Evolutionary conservation across 1,140 invertebrate genomes (phyloP).

Genomic region (Drosophila sucinea): DNA sequence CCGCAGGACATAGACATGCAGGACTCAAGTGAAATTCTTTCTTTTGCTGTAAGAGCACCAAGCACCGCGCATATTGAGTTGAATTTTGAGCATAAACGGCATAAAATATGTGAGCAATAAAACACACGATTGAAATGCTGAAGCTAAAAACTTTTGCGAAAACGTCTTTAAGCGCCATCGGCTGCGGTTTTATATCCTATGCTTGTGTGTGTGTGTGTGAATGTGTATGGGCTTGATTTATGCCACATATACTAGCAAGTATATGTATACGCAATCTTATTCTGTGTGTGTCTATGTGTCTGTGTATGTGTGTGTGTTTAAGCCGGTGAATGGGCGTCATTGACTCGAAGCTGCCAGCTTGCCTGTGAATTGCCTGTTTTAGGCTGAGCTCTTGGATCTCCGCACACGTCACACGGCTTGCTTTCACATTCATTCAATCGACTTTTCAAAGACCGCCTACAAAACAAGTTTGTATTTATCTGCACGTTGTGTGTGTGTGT

Average conservation of each 20-base stretch:
- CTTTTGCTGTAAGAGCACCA: constrained; percentile 17
- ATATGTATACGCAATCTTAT: constrained; percentile 39
- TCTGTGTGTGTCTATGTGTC: constrained; percentile 37
- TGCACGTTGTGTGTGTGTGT: constrained; percentile 3
- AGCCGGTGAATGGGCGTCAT: constrained; percentile 75
- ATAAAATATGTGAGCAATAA: constrained; percentile 82
- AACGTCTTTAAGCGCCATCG: constrained; percentile 78
- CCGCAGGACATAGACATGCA: constrained; percentile 56
- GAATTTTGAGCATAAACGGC: constrained; percentile 81
- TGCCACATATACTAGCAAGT: constrained; percentile 56
- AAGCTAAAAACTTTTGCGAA: constrained; percentile 76
- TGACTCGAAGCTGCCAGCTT: constrained; percentile 62
- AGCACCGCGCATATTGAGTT: constrained; percentile 57
- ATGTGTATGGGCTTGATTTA: constrained; percentile 65
- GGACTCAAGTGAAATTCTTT: constrained; percentile 55
- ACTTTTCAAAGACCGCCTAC: constrained; percentile 59
- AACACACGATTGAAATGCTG: constrained; percentile 80
- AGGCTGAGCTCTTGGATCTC: constrained; percentile 53
- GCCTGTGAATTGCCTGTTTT: constrained; percentile 73
- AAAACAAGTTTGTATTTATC: constrained; percentile 43
- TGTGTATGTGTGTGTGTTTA: constrained; percentile 52
- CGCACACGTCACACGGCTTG: constrained; percentile 35
- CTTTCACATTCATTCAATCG: constrained; percentile 67
- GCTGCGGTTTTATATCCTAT: constrained; percentile 25
- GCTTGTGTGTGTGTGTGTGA: constrained; percentile 10